Conservation (phyloP, 2,888 invertebrate species). For the Eilema griseolum region DNA sequence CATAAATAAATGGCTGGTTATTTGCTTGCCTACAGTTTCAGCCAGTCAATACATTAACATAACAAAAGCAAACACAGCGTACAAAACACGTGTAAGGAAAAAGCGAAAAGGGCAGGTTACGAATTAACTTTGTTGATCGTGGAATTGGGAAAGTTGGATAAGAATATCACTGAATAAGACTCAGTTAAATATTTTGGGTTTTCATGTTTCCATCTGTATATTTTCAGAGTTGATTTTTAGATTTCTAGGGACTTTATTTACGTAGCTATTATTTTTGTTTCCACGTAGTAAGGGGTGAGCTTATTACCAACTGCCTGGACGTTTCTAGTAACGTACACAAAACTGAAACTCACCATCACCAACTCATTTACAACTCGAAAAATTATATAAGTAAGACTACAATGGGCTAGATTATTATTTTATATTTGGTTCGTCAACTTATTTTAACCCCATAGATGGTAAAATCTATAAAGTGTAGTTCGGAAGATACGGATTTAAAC, state of each 20-base stretch:
- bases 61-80: constrained; percentile 43
- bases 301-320: neutral
- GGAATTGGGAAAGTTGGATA: constrained; percentile 34
- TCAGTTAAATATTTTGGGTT: neutral
- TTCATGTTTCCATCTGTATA: neutral
- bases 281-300: too few relatives aligned
- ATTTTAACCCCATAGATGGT: too few relatives aligned
- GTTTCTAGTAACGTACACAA: too few relatives aligned
- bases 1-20: neutral
- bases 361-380: too few relatives aligned
- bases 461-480: too few relatives aligned
- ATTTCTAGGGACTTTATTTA: neutral
- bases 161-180: constrained; percentile 11
- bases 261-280: neutral
- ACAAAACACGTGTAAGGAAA: constrained; percentile 49
- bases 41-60: constrained; percentile 42
- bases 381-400: too few relatives aligned
- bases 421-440: too few relatives aligned
- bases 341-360: too few relatives aligned
- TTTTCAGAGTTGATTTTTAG: neutral
- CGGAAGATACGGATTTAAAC: too few relatives aligned
- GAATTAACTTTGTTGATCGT: constrained; percentile 44
- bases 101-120: constrained; percentile 46
- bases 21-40: constrained; percentile 1
- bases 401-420: too few relatives aligned